Evolutionary conservation across 1,140 invertebrate species (phyloP).

Genomic region (Hypsibius dujardini): DNA sequence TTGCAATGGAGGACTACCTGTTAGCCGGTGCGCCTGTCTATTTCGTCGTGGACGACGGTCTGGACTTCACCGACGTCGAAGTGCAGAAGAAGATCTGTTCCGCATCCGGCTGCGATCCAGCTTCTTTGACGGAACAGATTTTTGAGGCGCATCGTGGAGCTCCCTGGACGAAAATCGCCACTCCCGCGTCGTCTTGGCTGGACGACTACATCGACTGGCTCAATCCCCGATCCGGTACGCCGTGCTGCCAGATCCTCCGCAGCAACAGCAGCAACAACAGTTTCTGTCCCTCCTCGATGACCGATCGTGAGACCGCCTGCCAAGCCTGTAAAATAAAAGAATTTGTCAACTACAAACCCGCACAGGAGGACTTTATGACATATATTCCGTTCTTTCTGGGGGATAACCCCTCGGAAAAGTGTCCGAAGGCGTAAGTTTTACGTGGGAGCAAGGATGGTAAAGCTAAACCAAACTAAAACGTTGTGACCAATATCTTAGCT

Average conservation of each 20-base stretch:
- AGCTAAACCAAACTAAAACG: too few species aligned
- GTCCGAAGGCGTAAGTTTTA: conserved; percentile 48
- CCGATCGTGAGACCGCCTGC: conserved; percentile 17
- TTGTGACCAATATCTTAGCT: too few species aligned
- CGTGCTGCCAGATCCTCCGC: conserved; percentile 27
- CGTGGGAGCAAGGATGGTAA: too few species aligned
- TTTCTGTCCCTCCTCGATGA: conserved; percentile 14
- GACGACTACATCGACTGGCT: conserved; percentile 80
- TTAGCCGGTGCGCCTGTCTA: conserved; percentile 72
- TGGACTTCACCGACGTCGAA: conserved; percentile 46
- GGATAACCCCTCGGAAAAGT: conserved; percentile 55
- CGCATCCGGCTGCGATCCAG: conserved; percentile 40
- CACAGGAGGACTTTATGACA: conserved; percentile 44
- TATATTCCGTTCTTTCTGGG: conserved; percentile 60
- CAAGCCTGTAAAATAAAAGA: conserved; percentile 21
- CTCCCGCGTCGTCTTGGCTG: conserved; percentile 63
- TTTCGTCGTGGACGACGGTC: conserved; percentile 59
- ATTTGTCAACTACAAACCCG: conserved; percentile 25
- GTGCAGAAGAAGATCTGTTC: conserved; percentile 62
- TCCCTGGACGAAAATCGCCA: conserved; percentile 54
- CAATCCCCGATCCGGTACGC: conserved; percentile 28
- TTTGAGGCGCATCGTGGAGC: conserved; percentile 49
- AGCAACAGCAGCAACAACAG: conserved; percentile 25
- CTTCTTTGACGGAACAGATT: conserved; percentile 67
- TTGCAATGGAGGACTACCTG: conserved; percentile 52